These are phyloP conservation scores for Amphibalanus amphitrite DNA, from an alignment of 1,140 invertebrate genomes.

Conservation along the genomic window DNA sequence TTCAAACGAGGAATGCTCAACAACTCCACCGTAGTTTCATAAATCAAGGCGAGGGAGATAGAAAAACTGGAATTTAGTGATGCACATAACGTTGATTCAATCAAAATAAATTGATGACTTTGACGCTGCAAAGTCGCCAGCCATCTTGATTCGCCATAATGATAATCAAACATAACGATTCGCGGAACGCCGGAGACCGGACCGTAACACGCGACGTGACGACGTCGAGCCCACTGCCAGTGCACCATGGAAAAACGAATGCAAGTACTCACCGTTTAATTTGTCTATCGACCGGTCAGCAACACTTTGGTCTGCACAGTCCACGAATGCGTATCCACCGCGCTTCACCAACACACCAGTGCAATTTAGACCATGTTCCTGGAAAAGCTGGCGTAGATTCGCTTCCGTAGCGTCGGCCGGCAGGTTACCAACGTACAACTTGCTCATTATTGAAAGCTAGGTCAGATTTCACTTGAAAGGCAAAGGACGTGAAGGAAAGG, in stretches of 20 bases:
- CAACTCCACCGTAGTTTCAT: too few species aligned
- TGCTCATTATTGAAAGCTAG: conserved; percentile 39
- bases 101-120: too few species aligned
- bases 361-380: conserved; percentile 51
- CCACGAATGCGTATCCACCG: conserved; percentile 69
- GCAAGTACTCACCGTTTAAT: conserved; percentile 41
- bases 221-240: too few species aligned
- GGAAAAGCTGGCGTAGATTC: conserved; percentile 52
- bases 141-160: too few species aligned
- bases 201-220: neutral
- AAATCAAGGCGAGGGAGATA: too few species aligned
- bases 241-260: too few species aligned
- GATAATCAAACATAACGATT: too few species aligned
- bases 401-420: conserved; percentile 54
- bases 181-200: conserved; percentile 5
- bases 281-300: conserved; percentile 65
- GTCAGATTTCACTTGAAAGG: neutral
- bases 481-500: conserved; percentile 8
- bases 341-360: conserved; percentile 60
- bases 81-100: too few species aligned
- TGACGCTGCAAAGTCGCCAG: too few species aligned
- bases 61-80: too few species aligned
- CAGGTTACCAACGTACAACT: conserved; percentile 66
- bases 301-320: conserved; percentile 61
- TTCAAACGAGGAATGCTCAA: too few species aligned